phyloP scores from a whole-genome alignment of 2,888 invertebrate genomes.

The Toxonevra muliebris region DNA sequence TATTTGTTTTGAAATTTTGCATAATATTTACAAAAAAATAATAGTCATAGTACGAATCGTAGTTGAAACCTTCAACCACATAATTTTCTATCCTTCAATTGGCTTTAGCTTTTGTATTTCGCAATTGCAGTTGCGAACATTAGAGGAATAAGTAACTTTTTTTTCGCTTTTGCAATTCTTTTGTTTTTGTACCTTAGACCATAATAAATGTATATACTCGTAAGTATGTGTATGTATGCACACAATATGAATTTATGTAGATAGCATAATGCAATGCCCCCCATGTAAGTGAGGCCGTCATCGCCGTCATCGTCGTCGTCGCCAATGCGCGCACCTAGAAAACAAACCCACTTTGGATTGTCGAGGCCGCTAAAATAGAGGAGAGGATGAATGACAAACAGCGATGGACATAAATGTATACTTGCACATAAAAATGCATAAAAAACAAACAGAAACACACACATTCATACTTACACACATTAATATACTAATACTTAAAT shows the following conservation, averaged over 20 bases:
- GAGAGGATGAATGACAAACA: neutral
- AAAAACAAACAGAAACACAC: conserved; percentile 4
- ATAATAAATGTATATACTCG: neutral
- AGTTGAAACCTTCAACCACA: conserved; percentile 3
- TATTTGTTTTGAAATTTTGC: too few species aligned
- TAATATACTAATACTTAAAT: neutral
- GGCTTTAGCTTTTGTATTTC: neutral
- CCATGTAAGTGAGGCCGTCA: neutral
- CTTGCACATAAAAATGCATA: neutral
- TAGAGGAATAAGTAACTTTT: neutral
- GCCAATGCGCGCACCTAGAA: neutral
- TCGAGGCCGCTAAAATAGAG: neutral
- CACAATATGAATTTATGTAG: neutral
- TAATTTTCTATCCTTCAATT: conserved; percentile 4
- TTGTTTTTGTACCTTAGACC: neutral
- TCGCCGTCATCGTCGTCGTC: neutral
- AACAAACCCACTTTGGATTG: neutral
- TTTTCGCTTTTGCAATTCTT: neutral
- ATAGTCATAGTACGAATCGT: too few species aligned
- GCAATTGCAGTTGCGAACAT: neutral
- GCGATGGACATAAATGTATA: neutral
- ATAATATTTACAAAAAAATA: too few species aligned
- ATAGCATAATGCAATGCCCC: neutral
- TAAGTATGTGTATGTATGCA: neutral
- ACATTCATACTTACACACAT: neutral